These are phyloP conservation scores for Amphimallon solstitiale DNA, from an alignment of 2,888 invertebrate genomes.

Conservation along the genomic window DNA sequence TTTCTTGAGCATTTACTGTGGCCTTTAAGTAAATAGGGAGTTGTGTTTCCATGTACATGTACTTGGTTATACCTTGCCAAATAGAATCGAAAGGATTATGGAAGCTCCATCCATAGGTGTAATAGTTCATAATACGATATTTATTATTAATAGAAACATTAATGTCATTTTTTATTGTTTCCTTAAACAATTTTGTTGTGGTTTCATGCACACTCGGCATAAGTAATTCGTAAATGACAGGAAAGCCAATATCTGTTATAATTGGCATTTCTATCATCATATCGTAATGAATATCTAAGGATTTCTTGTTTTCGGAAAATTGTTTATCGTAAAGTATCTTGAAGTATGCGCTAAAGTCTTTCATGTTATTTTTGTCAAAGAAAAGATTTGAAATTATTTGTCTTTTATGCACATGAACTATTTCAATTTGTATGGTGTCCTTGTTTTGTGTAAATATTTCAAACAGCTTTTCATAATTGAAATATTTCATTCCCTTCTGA, in stretches of 20 bases:
- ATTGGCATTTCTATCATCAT: slow-evolving; percentile 47
- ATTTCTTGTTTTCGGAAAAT: slow-evolving; percentile 39
- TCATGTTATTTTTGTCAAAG: slow-evolving; percentile 44
- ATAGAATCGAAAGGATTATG: slow-evolving; percentile 63
- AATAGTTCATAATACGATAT: slow-evolving; percentile 54
- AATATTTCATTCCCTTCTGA: slow-evolving; percentile 32
- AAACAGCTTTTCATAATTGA: slow-evolving; percentile 40
- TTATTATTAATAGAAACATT: slow-evolving; percentile 53
- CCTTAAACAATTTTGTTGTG: slow-evolving; percentile 51
- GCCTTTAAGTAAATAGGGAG: slow-evolving; percentile 55
- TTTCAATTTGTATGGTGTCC: slow-evolving; percentile 13
- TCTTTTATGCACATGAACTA: slow-evolving; percentile 38
- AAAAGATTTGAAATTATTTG: slow-evolving; percentile 44
- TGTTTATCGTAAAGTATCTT: slow-evolving; percentile 15
- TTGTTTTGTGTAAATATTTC: background rate
- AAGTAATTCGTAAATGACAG: slow-evolving; percentile 54
- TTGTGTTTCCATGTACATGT: slow-evolving; percentile 52
- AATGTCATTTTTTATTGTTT: slow-evolving; percentile 47
- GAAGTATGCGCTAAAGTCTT: slow-evolving; percentile 22
- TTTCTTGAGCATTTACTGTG: slow-evolving; percentile 50
- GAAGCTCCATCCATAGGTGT: slow-evolving; percentile 56
- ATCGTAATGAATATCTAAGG: slow-evolving; percentile 46
- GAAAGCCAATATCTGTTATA: slow-evolving; percentile 61
- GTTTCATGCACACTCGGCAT: slow-evolving; percentile 51
- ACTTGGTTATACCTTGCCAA: slow-evolving; percentile 61